Evolutionary conservation across 2,797 vertebrate species (phyloP), one percentile per base, ranked within the genome.

Genomic region (Odontamblyopus rebecca): DNA sequence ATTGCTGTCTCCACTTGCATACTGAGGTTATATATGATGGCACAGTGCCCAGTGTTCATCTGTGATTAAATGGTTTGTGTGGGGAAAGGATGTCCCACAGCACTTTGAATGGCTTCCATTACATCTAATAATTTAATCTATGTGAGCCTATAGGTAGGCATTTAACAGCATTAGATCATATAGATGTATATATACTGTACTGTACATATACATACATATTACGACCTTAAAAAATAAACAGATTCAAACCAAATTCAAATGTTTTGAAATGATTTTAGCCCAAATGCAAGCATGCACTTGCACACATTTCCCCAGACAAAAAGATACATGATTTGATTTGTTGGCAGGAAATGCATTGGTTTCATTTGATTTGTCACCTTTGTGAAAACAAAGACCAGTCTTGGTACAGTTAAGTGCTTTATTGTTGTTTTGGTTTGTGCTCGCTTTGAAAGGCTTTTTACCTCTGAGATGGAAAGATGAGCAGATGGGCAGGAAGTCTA

Each of bases 21-120:
- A 89, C 76, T 71, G 66, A 80, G 27, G 61, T 70, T 85, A 68
- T 75, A 73, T 73, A 70, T 57, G 74, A 76, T 91, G 89, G 91
- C 84, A 67, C 18, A 5, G 61, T 72, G 82, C 86, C 86, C 82
- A 50, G 70, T 78, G 78, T 80, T 88, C 83, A 74, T 75, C 87
- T 88, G 82, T 92, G 90, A 93, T 92, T 91, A 92, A 93, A 92
- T 75, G 87, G 84, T 91, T 91, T 92, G 87, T 89, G 85, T 86
- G 89, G 88, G 88, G 84, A 89, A 83, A 86, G 87, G 88, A 91
- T 82, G 89, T 91, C 91, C 90, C 89, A 89, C 63, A 93, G 92
- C 92, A 92, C 92, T 92, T 80, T 89, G 82, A 84, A 85, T 70
- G 77, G 77, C 88, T 89, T 91, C 92, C 91, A 92, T 93, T 91